Evolutionary conservation across 2,113 vertebrate genomes (phyloP).

Genomic region (Otus sunia): DNA sequence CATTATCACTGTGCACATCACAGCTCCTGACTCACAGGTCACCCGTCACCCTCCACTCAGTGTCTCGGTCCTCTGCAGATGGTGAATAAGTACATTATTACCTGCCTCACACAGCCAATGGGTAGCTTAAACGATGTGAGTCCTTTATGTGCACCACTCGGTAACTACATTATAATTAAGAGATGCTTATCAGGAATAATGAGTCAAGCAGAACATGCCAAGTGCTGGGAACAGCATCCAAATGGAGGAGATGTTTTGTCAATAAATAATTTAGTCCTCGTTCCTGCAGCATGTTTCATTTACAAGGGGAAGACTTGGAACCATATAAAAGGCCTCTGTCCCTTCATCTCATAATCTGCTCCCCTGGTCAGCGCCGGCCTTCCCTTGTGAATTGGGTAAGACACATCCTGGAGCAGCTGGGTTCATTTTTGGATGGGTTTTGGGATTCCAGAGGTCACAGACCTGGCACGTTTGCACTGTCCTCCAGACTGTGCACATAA

Average conservation of each 20-base stretch:
- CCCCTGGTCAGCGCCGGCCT: not conserved
- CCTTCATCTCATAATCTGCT: not conserved
- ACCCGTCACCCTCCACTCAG: not conserved
- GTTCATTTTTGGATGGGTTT: not conserved
- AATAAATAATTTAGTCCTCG: slow-evolving; percentile 53
- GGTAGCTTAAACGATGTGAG: not conserved
- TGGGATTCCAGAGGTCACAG: not conserved
- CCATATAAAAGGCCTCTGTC: not conserved
- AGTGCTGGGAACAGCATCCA: slow-evolving; percentile 8
- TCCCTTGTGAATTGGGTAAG: not conserved
- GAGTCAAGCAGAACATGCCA: slow-evolving; percentile 35
- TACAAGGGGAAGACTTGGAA: not conserved
- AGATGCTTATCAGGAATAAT: slow-evolving; percentile 43
- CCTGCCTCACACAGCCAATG: not conserved
- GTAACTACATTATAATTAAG: not conserved
- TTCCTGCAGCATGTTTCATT: slow-evolving; percentile 39
- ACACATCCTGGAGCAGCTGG: not conserved
- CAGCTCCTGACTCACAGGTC: not conserved
- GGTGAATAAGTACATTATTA: slow-evolving; percentile 31
- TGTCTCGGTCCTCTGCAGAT: not conserved
- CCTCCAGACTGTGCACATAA: not conserved
- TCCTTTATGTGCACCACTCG: not conserved
- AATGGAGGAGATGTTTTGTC: slow-evolving; percentile 12
- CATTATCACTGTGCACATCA: not conserved
- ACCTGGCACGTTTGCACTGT: not conserved